A percentile compares a stretch with the other conserved stretches of the same genome.
Conservation (phyloP, 2,797 vertebrate genomes). For the Sparus aurata region DNA sequence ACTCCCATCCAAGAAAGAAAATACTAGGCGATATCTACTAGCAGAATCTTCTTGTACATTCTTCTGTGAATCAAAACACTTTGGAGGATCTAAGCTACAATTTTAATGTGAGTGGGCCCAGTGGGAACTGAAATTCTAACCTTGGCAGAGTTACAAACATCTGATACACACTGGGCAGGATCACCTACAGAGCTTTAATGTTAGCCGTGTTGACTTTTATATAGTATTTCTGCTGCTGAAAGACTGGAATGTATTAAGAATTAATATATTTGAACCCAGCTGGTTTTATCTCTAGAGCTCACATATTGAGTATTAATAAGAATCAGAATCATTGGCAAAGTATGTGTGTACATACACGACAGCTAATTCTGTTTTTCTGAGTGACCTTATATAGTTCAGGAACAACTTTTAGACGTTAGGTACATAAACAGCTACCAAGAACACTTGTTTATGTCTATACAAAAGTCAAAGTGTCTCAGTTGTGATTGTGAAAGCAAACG, state of each 20-base stretch:
- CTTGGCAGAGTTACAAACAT: constrained; percentile 44
- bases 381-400: background rate
- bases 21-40: background rate
- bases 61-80: constrained; percentile 28
- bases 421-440: no score
- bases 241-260: constrained; percentile 50
- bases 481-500: background rate
- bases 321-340: background rate
- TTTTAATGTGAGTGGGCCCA: constrained; percentile 29
- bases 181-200: constrained; percentile 27
- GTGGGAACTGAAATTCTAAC: constrained; percentile 43
- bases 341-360: background rate
- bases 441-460: no score
- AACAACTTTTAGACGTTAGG: background rate
- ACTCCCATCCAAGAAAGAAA: background rate
- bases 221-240: constrained; percentile 37
- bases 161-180: constrained; percentile 22
- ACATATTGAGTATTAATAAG: constrained; percentile 16
- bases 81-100: constrained; percentile 17
- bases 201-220: constrained; percentile 38
- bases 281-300: constrained; percentile 26
- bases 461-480: no score
- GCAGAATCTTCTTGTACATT: constrained; percentile 3
- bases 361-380: background rate
- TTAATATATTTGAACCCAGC: constrained; percentile 39